Conservation (phyloP, 2,888 invertebrate genomes). For the Yponomeuta sedellus region DNA sequence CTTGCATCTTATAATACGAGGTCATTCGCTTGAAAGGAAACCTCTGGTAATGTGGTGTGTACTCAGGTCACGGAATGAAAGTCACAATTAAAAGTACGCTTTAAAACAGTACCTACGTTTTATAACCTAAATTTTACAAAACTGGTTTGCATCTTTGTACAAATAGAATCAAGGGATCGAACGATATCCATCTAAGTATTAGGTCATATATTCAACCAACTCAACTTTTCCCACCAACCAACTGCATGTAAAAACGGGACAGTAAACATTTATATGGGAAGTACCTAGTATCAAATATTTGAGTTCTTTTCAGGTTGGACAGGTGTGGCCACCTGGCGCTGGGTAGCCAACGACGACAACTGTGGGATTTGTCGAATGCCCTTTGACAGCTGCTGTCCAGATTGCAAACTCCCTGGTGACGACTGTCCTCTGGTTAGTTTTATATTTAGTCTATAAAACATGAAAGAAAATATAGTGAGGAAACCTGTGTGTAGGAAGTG, state of each 20-base stretch:
- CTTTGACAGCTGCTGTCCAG: constrained; percentile 98
- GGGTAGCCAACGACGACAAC: constrained; percentile 99
- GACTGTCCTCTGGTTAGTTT: constrained; percentile 92
- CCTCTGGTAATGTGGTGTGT: constrained; percentile 5
- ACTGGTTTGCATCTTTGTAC: too few relatives aligned
- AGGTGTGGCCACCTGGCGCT: constrained; percentile 98
- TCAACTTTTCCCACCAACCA: too few relatives aligned
- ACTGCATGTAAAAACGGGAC: too few relatives aligned
- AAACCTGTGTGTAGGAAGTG: too few relatives aligned
- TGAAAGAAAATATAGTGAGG: too few relatives aligned
- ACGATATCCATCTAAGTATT: too few relatives aligned
- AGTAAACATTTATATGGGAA: too few relatives aligned
- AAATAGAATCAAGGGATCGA: too few relatives aligned
- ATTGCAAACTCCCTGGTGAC: constrained; percentile 97
- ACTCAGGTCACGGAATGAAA: constrained; percentile 64
- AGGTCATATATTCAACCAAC: too few relatives aligned
- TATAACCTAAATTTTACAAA: not conserved
- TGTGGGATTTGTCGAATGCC: constrained; percentile 99
- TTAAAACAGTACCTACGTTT: constrained; percentile 21
- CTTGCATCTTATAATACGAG: too few relatives aligned
- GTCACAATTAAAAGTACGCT: constrained; percentile 79
- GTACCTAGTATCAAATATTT: not conserved
- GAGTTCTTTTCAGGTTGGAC: constrained; percentile 83
- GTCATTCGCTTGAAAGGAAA: not conserved
- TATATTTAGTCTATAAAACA: not conserved